A percentile compares a stretch with the other conserved stretches of the same genome.
phyloP scores from a whole-genome alignment of 1,140 invertebrate species.

The Bombus confusus region DNA sequence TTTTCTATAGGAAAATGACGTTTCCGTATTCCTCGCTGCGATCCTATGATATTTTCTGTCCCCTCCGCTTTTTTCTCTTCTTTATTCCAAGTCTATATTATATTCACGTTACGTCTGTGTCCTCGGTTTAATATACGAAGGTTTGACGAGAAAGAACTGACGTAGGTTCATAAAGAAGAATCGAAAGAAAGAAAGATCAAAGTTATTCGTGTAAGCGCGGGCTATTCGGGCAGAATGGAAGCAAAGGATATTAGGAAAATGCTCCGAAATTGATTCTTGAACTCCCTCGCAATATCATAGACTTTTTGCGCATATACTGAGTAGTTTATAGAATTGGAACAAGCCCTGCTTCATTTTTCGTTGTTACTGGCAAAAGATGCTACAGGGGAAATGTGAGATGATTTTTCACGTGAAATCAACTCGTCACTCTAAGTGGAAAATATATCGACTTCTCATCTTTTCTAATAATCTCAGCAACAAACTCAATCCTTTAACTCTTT shows the following conservation, averaged over 20 bases:
- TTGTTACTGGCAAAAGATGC: neutral
- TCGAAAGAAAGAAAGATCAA: constrained; percentile 14
- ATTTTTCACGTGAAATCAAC: neutral
- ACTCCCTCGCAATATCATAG: neutral
- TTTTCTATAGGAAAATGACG: neutral
- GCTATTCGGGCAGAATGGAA: neutral
- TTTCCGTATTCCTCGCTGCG: neutral
- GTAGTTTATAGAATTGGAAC: no score
- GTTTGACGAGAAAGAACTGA: neutral
- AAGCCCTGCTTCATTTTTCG: neutral
- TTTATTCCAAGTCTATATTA: constrained; percentile 5
- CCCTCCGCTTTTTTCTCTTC: neutral
- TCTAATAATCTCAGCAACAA: no score
- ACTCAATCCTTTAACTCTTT: no score
- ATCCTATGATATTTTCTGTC: no score
- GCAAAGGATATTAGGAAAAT: neutral
- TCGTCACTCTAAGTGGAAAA: neutral
- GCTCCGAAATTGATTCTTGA: neutral
- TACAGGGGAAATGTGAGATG: neutral
- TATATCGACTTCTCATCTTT: neutral
- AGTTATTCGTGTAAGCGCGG: neutral
- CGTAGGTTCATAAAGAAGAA: neutral
- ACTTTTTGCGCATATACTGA: neutral
- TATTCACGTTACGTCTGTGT: neutral
- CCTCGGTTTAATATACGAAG: constrained; percentile 10